A percentile compares a stretch with the other conserved stretches of the same genome.
phyloP scores from a whole-genome alignment of 1,140 invertebrate genomes.

The Drosophila cardini region DNA sequence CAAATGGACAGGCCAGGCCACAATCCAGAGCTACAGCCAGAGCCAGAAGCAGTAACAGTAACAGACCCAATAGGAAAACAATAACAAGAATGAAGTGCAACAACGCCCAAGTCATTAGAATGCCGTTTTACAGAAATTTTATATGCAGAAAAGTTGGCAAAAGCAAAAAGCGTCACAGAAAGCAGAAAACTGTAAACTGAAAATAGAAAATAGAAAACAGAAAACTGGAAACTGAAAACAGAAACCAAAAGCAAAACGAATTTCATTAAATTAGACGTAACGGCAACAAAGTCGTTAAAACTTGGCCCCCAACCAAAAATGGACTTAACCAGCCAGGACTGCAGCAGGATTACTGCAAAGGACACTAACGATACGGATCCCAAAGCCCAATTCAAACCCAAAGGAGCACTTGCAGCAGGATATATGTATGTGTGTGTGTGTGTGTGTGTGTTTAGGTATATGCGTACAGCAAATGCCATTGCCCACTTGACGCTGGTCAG shows the following conservation, averaged over 20 bases:
- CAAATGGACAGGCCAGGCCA: slow-evolving; percentile 27
- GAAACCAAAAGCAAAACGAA: slow-evolving; percentile 75
- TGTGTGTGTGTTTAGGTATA: not conserved
- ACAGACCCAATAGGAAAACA: slow-evolving; percentile 20
- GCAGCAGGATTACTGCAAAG: slow-evolving; percentile 31
- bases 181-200: not conserved
- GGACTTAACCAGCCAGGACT: slow-evolving; percentile 39
- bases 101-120: slow-evolving; percentile 80
- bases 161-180: slow-evolving; percentile 33
- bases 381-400: slow-evolving; percentile 24
- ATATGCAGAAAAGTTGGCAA: slow-evolving; percentile 70
- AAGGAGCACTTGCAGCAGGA: slow-evolving; percentile 34
- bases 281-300: slow-evolving; percentile 83
- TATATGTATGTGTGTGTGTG: not conserved
- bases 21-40: slow-evolving; percentile 1
- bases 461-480: slow-evolving; percentile 51
- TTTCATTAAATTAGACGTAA: slow-evolving; percentile 83
- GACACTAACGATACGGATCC: slow-evolving; percentile 57
- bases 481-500: slow-evolving; percentile 67
- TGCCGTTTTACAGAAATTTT: slow-evolving; percentile 69
- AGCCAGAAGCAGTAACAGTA: slow-evolving; percentile 1
- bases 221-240: not conserved
- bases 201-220: slow-evolving; percentile 50
- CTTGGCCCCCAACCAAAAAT: slow-evolving; percentile 60
- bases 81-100: slow-evolving; percentile 44